Conservation (phyloP, 2,888 invertebrate species). For the Drosophila paucipuncta region DNA sequence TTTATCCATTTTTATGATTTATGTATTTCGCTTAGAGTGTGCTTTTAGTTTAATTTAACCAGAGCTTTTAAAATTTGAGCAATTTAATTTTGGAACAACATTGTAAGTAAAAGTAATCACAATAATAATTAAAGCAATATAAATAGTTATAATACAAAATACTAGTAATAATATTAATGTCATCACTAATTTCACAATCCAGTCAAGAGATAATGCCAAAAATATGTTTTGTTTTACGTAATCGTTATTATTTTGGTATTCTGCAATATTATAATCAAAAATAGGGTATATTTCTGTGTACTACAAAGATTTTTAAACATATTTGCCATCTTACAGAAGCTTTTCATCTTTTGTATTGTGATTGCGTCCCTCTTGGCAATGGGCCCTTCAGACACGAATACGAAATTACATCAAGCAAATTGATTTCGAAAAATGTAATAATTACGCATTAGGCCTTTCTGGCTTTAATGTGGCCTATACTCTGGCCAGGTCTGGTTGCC, state of each 20-base stretch:
- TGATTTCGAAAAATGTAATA: slow-evolving; percentile 41
- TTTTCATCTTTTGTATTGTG: slow-evolving; percentile 1
- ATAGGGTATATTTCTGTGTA: neutral
- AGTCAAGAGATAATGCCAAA: neutral
- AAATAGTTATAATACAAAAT: neutral
- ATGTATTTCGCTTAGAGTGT: neutral
- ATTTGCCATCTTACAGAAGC: neutral
- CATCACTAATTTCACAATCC: neutral
- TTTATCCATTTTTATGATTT: neutral
- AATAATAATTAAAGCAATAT: neutral
- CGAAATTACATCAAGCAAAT: slow-evolving; percentile 23
- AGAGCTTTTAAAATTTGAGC: neutral
- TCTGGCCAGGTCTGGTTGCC: neutral
- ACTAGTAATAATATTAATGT: neutral
- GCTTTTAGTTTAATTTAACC: neutral
- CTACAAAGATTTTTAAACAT: neutral
- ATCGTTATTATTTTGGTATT: neutral
- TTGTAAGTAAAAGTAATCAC: neutral
- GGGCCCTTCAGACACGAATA: slow-evolving; percentile 15
- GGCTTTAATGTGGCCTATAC: slow-evolving; percentile 47
- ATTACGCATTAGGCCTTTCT: slow-evolving; percentile 48
- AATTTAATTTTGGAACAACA: neutral
- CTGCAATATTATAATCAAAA: too few relatives aligned
- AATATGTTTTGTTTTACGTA: neutral
- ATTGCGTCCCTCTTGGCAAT: slow-evolving; percentile 17